Evolutionary conservation across 2,888 invertebrate species (phyloP), one percentile per base, ranked within the genome.

Genomic region (Octodonta nipae): DNA sequence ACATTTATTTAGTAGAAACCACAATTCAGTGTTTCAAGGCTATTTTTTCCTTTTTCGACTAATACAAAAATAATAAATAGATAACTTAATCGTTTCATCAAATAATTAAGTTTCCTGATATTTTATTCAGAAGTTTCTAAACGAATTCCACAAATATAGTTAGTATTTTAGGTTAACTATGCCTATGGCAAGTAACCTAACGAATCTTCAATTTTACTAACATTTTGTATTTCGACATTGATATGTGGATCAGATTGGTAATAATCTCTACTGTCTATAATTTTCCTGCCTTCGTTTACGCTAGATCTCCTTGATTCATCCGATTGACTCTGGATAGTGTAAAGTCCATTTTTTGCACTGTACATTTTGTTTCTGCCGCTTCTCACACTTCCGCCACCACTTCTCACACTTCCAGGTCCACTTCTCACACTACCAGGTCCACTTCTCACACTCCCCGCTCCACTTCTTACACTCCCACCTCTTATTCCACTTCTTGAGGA

Each of bases 151-250:
- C n/a, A n/a, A n/a, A n/a, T n/a, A n/a, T n/a, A n/a, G n/a, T n/a
- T n/a, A n/a, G n/a, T n/a, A n/a, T n/a, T n/a, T n/a, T n/a, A n/a
- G n/a, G n/a, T n/a, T n/a, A n/a, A n/a, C n/a, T n/a, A n/a, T n/a
- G n/a, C 17, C 17, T 17, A 75, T 8, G 75, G 76, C 34, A 76
- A 56, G 53, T 76, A 76, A 4, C 76, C 76, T 13, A 76, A 54
- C 3, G 75, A 74, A 45, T 74, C 72, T 53, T 75, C 75, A 22
- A 76, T 61, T 46, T 68, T 73, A 26, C 65, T 65, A 44, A 68
- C 69, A 28, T 49, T 44, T 11, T 44, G 46, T 14, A 44, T 46
- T 8, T 31, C 34, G 5, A 30, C 30, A 22, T 35, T 34, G 8
- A 30, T 29, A 5, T 37, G 33, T 2, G 37, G 30, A 8, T 44